Evolutionary conservation across 1,140 invertebrate genomes (phyloP).

Genomic region (Drosophila chauvacae): DNA sequence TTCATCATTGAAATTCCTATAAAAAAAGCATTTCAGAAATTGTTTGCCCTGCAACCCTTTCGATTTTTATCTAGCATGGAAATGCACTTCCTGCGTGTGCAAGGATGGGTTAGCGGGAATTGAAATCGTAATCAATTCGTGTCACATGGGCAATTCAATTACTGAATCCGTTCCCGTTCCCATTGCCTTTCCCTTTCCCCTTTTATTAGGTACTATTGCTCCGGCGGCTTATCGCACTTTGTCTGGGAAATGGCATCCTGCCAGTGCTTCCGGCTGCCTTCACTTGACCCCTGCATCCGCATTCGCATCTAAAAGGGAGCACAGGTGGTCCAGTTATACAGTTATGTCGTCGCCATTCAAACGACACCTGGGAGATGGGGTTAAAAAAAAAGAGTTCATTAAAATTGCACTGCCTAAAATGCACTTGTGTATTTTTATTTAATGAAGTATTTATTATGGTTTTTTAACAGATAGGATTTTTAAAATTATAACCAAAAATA

Average conservation of each 20-base stretch:
- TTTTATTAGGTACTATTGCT: constrained; percentile 17
- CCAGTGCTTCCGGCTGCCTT: constrained; percentile 57
- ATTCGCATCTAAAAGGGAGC: constrained; percentile 8
- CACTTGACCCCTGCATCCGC: constrained; percentile 23
- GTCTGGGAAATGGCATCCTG: constrained; percentile 67
- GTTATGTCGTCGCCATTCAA: constrained; percentile 21
- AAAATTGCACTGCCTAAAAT: background rate
- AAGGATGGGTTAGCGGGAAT: constrained; percentile 19
- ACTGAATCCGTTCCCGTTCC: constrained; percentile 35
- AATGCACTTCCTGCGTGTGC: constrained; percentile 60
- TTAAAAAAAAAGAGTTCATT: background rate
- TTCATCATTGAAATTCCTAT: background rate
- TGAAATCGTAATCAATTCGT: constrained; percentile 71
- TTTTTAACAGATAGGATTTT: background rate
- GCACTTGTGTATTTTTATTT: constrained; percentile 1
- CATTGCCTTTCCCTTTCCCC: constrained; percentile 4
- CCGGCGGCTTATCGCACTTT: constrained; percentile 54
- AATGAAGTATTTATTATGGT: background rate
- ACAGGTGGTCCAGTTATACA: constrained; percentile 60
- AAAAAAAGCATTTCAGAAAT: background rate
- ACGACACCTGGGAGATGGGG: background rate
- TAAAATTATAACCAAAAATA: background rate
- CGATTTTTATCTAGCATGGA: constrained; percentile 51
- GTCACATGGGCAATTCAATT: constrained; percentile 77
- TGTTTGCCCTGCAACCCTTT: constrained; percentile 10